These are phyloP conservation scores for Aix galericulata DNA, from an alignment of 2,113 vertebrate genomes.

Conservation along the genomic window DNA sequence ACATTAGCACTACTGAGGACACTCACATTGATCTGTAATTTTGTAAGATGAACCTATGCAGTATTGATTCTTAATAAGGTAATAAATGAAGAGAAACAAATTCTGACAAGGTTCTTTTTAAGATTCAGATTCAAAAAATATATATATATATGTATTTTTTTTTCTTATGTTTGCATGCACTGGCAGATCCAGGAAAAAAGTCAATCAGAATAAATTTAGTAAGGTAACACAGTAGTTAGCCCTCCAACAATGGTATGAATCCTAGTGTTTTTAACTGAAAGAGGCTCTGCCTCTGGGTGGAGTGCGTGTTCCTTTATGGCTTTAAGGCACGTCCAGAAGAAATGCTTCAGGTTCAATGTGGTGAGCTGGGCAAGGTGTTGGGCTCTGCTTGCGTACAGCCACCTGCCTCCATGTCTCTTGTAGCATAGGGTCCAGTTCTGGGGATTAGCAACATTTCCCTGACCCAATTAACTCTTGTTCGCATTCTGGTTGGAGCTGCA, in stretches of 20 bases:
- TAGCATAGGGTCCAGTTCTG: neutral
- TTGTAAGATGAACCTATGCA: neutral
- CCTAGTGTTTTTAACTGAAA: neutral
- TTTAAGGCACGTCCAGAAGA: neutral
- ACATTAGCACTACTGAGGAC: neutral
- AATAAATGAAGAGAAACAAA: neutral
- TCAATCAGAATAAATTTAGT: neutral
- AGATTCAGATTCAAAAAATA: neutral
- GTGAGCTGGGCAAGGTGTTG: too few species aligned
- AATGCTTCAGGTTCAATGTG: neutral
- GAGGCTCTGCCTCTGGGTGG: neutral
- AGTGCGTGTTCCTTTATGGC: neutral
- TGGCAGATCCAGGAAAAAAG: neutral
- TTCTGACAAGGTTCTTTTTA: neutral
- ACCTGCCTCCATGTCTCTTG: accelerated
- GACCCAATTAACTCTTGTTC: neutral
- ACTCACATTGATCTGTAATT: neutral
- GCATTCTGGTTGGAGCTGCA: accelerated
- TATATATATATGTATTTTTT: neutral
- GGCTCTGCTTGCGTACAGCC: neutral
- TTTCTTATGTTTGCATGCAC: neutral
- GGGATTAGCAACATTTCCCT: neutral
- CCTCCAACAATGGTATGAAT: neutral
- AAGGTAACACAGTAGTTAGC: neutral
- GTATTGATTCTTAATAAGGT: neutral